phyloP scores from a whole-genome alignment of 2,797 vertebrate genomes.

The Meda fulgida region DNA sequence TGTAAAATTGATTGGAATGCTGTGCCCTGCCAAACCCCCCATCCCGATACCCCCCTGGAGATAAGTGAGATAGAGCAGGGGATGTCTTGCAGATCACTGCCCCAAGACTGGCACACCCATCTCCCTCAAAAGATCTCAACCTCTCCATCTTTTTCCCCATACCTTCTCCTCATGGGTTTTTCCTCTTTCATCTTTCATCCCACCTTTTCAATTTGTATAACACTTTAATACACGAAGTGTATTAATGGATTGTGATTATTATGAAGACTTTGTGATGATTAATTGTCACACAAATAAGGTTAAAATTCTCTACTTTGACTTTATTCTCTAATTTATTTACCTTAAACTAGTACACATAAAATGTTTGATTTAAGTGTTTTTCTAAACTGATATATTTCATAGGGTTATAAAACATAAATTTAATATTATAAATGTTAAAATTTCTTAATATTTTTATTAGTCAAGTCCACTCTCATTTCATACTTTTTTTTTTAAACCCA shows the following conservation, averaged over 20 bases:
- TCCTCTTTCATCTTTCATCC: background rate
- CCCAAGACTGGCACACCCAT: constrained; percentile 57
- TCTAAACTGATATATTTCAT: background rate
- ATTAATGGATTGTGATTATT: background rate
- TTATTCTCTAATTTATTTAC: background rate
- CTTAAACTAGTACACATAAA: background rate
- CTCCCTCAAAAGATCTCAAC: constrained; percentile 31
- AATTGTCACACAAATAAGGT: background rate
- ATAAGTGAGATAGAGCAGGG: constrained; percentile 65
- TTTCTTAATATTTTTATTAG: background rate
- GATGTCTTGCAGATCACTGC: constrained; percentile 65
- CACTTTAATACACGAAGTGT: background rate
- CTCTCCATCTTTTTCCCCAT: background rate
- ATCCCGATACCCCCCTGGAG: constrained; percentile 59
- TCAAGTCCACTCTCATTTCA: background rate
- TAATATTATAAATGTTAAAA: background rate
- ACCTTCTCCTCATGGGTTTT: constrained; percentile 17
- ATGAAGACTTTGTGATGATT: background rate
- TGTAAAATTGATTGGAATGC: constrained; percentile 68
- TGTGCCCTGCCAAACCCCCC: constrained; percentile 64
- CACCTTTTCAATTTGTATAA: background rate
- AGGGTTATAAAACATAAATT: background rate
- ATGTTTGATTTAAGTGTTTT: background rate
- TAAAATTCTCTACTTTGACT: too few species aligned
- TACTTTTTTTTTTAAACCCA: background rate